Evolutionary conservation across 2,888 invertebrate genomes (phyloP), one percentile per base, ranked within the genome.

Genomic region (Crepidodera aurea): DNA sequence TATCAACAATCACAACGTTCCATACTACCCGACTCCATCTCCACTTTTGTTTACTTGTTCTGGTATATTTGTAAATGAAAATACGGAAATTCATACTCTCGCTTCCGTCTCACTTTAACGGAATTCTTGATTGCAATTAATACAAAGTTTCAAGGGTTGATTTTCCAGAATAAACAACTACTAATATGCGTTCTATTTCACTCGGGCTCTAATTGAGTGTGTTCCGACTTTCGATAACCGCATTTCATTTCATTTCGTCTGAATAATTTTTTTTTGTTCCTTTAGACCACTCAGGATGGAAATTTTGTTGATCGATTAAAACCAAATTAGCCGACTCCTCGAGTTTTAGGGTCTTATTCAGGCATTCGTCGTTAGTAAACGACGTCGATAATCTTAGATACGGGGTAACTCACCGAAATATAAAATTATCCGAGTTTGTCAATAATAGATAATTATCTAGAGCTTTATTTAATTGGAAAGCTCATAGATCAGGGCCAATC

Each of bases 21-120:
- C 64, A 64, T 65, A 65, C 65, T 60, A 53, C 60, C 64, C 56
- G 67, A 67, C 54, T 67, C 54, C 62, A 69, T 66, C 65, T 64
- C 62, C 54, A 67, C 67, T 69, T 69, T 68, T 68, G 69, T 71
- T 71, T 66, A 65, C 68, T 67, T 62, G 63, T 53, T 65, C 61
- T 60, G 60, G 34, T 59, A 4, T 34, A 55, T 62, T 59, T 59
- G 51, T 37, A 4, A 58, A 65, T 54, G 54, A 58, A 61, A 54
- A 58, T 51, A 61, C 54, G 34, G 19, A 8, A 37, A 37, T 51
- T 34, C 19, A 37, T 37, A 34, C 18, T 37, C 13, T 37, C 13
- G 50, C 53, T 54, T 15, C 22, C 19, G 25, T 40, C 19, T 54
- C 32, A 15, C 25, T 42, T 32, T 10, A 22, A 13, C 34, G 13